Percentiles rank a stretch among this genome's conserved stretches.
Conservation (phyloP, 1,140 invertebrate genomes). For the Tenebrio molitor region DNA sequence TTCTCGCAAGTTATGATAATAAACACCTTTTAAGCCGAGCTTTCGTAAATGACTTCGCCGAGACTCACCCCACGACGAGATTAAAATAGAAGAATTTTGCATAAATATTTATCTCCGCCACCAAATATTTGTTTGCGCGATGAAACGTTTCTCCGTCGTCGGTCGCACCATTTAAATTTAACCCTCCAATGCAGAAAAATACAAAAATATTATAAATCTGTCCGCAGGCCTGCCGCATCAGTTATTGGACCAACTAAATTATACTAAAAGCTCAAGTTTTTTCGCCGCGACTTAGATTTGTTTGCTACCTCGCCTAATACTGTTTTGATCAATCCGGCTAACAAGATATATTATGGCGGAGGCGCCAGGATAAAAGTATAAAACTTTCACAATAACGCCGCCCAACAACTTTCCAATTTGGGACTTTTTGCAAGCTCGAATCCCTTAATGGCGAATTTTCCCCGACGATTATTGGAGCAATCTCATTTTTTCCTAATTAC, state of each 20-base stretch:
- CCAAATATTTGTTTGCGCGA: too few relatives aligned
- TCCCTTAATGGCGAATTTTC: neutral
- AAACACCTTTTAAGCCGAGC: too few relatives aligned
- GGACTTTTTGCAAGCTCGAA: too few relatives aligned
- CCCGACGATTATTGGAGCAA: too few relatives aligned
- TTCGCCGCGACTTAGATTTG: conserved; percentile 6
- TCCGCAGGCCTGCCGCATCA: neutral
- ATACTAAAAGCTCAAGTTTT: conserved; percentile 4
- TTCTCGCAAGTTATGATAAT: too few relatives aligned
- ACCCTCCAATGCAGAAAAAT: too few relatives aligned
- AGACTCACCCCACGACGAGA: too few relatives aligned
- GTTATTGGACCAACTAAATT: neutral
- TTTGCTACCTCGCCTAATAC: conserved; percentile 11
- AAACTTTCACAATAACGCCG: conserved; percentile 18
- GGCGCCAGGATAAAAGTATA: conserved; percentile 24
- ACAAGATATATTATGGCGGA: conserved; percentile 8
- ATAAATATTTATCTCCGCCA: too few relatives aligned
- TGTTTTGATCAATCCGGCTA: conserved; percentile 24
- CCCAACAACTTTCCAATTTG: neutral
- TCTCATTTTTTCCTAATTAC: neutral
- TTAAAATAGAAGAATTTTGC: too few relatives aligned
- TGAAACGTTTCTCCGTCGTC: too few relatives aligned
- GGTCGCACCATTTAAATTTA: too few relatives aligned
- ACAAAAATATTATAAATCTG: neutral
- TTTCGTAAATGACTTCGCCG: too few relatives aligned